A percentile compares a stretch with the other conserved stretches of the same genome.
Conservation (phyloP, 2,113 vertebrate genomes). For the Odocoileus virginianus region DNA sequence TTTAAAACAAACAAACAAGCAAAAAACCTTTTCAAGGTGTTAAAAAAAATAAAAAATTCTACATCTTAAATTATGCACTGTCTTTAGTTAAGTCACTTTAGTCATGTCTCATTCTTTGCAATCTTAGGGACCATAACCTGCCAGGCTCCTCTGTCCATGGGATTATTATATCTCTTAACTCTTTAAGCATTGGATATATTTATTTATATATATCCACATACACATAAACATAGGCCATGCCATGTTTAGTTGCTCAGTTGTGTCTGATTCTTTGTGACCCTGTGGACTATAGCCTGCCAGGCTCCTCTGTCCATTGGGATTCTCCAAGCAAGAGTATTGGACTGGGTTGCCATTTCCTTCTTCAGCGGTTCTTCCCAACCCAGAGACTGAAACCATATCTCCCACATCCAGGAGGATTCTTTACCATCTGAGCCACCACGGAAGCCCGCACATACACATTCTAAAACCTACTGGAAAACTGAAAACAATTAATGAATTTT, state of each 20-base stretch:
- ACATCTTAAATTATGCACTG: not conserved
- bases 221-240: accelerated
- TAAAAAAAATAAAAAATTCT: not conserved
- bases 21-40: not conserved
- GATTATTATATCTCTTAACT: not conserved
- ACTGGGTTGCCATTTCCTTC: not conserved
- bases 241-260: not conserved
- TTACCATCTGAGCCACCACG: not conserved
- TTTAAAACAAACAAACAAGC: not conserved
- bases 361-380: not conserved
- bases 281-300: not conserved
- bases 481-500: not conserved
- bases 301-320: not conserved
- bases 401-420: not conserved
- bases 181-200: not conserved
- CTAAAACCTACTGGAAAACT: not conserved
- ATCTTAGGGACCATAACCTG: not conserved
- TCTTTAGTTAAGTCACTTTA: not conserved
- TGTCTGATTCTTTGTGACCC: not conserved
- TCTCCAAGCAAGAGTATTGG: not conserved
- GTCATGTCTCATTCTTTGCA: not conserved
- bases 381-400: not conserved
- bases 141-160: not conserved
- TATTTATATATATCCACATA: not conserved
- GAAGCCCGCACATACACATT: not conserved